Percentiles rank a stretch among this genome's conserved stretches.
phyloP scores from a whole-genome alignment of 2,113 vertebrate genomes.

The Lipophrys pholis region DNA sequence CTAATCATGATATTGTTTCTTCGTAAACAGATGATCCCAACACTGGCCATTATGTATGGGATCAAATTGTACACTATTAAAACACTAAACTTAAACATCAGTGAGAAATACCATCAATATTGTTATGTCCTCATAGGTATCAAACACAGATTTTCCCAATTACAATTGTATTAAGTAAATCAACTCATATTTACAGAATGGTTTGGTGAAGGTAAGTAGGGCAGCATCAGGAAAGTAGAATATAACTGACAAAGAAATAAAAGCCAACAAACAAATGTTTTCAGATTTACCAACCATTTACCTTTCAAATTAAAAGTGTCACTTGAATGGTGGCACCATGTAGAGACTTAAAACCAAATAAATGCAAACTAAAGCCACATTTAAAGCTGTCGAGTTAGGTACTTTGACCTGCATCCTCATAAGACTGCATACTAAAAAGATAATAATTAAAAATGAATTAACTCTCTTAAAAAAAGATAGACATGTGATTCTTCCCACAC shows the following conservation, averaged over 20 bases:
- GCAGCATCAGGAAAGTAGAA: not conserved
- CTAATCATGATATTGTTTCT: too few relatives aligned
- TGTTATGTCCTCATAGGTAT: too few relatives aligned
- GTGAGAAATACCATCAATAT: too few relatives aligned
- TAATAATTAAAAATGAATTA: not conserved
- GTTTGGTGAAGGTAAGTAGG: not conserved
- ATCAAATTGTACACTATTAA: too few relatives aligned
- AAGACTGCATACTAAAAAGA: not conserved
- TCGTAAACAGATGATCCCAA: too few relatives aligned
- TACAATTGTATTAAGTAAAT: too few relatives aligned
- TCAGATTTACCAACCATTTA: constrained; percentile 7
- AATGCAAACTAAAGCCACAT: constrained; percentile 1
- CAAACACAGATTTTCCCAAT: too few relatives aligned
- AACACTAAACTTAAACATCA: too few relatives aligned
- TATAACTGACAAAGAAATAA: not conserved
- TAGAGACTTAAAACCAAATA: not conserved
- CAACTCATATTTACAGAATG: too few relatives aligned
- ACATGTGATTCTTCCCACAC: constrained; percentile 1
- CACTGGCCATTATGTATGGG: not conserved
- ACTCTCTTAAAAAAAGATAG: too few relatives aligned
- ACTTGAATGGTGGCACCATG: constrained; percentile 1
- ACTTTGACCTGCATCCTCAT: constrained; percentile 3
- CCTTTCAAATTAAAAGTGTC: constrained; percentile 10
- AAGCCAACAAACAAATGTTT: not conserved
- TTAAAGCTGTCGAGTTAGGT: not conserved